Percentiles rank a stretch among this genome's conserved stretches.
phyloP scores from a whole-genome alignment of 2,113 vertebrate genomes.

The Anoura caudifer region DNA sequence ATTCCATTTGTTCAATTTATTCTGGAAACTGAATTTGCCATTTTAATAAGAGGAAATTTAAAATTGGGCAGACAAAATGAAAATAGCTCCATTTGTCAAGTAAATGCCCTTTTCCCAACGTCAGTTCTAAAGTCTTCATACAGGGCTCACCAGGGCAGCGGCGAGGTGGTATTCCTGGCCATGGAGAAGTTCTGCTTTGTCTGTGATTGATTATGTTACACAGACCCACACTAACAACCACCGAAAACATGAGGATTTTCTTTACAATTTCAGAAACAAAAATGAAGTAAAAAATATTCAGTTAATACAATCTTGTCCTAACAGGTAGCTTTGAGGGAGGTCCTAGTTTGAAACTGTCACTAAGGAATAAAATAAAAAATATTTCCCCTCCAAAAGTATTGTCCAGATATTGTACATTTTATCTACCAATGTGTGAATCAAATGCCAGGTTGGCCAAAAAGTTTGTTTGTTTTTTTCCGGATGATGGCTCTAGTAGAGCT shows the following conservation, averaged over 20 bases:
- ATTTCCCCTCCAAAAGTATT: not conserved
- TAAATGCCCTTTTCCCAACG: constrained; percentile 30
- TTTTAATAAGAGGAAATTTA: constrained; percentile 46
- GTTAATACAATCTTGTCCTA: not conserved
- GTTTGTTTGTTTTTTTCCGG: too few relatives aligned
- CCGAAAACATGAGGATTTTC: not conserved
- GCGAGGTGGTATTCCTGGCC: not conserved
- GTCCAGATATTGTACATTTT: not conserved
- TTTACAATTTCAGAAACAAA: not conserved
- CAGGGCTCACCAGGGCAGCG: not conserved
- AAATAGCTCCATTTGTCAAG: constrained; percentile 47
- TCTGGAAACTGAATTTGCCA: constrained; percentile 12
- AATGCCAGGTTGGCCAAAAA: not conserved
- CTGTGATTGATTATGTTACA: not conserved
- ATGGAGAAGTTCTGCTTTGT: constrained; percentile 24
- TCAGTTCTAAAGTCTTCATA: constrained; percentile 20
- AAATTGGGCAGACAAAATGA: constrained; percentile 45
- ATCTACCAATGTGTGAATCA: not conserved
- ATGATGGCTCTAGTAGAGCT: too few relatives aligned
- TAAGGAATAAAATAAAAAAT: not conserved
- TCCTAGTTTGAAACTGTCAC: not conserved
- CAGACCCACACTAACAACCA: not conserved
- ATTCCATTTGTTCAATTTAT: constrained; percentile 29
- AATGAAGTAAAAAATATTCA: not conserved
- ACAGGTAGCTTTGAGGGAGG: not conserved